phyloP scores from a whole-genome alignment of 2,113 vertebrate genomes.

The Carassius carassius region DNA sequence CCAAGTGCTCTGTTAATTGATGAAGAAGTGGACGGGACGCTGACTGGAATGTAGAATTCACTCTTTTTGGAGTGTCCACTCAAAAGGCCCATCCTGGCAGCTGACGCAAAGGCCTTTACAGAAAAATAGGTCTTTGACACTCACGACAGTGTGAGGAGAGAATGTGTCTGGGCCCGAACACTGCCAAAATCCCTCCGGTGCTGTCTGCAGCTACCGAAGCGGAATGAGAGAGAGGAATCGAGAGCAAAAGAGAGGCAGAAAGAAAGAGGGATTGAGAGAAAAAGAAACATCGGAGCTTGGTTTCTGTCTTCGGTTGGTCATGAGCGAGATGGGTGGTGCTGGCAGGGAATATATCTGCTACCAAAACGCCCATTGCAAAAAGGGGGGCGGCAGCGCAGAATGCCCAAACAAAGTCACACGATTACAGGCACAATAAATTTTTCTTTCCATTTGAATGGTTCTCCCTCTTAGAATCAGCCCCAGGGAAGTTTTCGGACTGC shows the following conservation, averaged over 20 bases:
- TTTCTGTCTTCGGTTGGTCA: conserved; percentile 16
- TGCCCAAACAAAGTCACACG: conserved; percentile 46
- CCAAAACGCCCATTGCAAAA: conserved; percentile 16
- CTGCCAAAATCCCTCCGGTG: conserved; percentile 67
- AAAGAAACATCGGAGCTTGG: conserved; percentile 38
- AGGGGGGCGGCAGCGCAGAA: not conserved
- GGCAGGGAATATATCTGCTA: conserved; percentile 22
- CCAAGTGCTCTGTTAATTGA: conserved; percentile 48
- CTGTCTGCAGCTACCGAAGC: conserved; percentile 70
- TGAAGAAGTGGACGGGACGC: conserved; percentile 28
- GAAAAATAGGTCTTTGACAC: conserved; percentile 74
- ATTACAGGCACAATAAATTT: conserved; percentile 11
- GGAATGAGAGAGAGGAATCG: conserved; percentile 59
- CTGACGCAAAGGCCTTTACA: conserved; percentile 64
- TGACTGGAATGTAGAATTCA: conserved; percentile 59
- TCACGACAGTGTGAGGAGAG: conserved; percentile 59
- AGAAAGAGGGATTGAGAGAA: conserved; percentile 29
- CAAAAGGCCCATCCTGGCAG: conserved; percentile 56
- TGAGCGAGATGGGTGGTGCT: conserved; percentile 55
- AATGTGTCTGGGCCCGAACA: conserved; percentile 69
- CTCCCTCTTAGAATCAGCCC: not conserved
- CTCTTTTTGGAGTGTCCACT: conserved; percentile 28
- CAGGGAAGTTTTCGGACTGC: not conserved
- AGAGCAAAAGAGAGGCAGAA: not conserved
- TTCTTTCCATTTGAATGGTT: conserved; percentile 9